Evolutionary conservation across 2,797 vertebrate genomes (phyloP).

Genomic region (Iguana delicatissima): DNA sequence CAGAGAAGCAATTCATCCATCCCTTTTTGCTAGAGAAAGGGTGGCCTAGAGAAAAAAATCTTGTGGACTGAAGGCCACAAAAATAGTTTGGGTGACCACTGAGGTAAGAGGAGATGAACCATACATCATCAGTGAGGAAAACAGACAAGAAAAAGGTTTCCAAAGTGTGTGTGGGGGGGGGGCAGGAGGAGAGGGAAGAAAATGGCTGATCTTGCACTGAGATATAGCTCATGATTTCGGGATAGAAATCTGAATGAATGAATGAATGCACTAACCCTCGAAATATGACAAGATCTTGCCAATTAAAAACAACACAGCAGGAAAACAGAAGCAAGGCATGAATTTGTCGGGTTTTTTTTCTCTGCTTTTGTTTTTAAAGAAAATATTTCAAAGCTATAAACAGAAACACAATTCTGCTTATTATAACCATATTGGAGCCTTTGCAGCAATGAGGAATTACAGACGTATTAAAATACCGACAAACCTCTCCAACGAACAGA

Average conservation of each 20-base stretch:
- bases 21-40: no score
- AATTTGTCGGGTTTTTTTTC: background rate
- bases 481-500: background rate
- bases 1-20: no score
- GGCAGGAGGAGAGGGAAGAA: background rate
- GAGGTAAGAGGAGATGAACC: background rate
- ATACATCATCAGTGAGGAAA: background rate
- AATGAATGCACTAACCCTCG: background rate
- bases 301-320: background rate
- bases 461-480: slow-evolving; percentile 9
- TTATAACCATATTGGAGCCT: slow-evolving; percentile 20
- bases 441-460: slow-evolving; percentile 11
- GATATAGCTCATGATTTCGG: background rate
- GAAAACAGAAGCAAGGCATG: background rate
- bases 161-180: background rate
- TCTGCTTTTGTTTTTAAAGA: background rate
- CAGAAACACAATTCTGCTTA: background rate
- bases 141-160: background rate
- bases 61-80: background rate
- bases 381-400: slow-evolving; percentile 13
- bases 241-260: background rate
- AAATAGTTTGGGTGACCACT: background rate
- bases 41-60: no score
- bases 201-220: accelerated
- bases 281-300: slow-evolving; percentile 6